Conservation (phyloP, 2,113 vertebrate species). For the Actenoides hombroni region DNA sequence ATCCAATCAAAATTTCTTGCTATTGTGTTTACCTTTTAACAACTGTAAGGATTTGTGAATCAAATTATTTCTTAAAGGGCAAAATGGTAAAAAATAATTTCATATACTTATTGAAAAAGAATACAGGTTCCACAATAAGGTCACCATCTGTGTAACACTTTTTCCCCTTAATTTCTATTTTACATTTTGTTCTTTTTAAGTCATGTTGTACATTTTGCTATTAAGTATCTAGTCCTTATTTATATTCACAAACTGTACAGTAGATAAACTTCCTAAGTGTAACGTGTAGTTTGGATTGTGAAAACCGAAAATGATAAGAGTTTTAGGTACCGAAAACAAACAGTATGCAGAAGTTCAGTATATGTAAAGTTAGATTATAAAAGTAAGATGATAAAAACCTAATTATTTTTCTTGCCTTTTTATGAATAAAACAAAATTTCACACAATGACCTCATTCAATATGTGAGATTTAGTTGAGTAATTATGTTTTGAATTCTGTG, state of each 20-base stretch:
- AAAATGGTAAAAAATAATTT: neutral
- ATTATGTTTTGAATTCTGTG: neutral
- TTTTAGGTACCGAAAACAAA: neutral
- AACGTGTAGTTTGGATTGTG: neutral
- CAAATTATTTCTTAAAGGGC: neutral
- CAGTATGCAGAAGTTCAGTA: neutral
- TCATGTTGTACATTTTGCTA: neutral
- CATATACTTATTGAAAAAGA: neutral
- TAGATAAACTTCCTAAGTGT: neutral
- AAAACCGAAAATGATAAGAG: neutral
- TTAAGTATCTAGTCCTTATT: neutral
- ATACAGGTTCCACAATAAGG: neutral
- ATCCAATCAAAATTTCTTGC: neutral
- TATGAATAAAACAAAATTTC: neutral
- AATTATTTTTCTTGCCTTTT: neutral
- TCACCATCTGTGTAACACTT: neutral
- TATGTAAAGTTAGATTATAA: neutral
- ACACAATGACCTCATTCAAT: neutral
- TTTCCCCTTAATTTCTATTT: neutral
- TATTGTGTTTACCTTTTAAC: neutral
- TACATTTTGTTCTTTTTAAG: neutral
- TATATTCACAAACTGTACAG: neutral
- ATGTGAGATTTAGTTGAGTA: neutral
- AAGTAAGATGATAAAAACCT: neutral
- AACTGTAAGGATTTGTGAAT: neutral